Conservation (phyloP, 2,113 vertebrate genomes). For the Gobio gobio region DNA sequence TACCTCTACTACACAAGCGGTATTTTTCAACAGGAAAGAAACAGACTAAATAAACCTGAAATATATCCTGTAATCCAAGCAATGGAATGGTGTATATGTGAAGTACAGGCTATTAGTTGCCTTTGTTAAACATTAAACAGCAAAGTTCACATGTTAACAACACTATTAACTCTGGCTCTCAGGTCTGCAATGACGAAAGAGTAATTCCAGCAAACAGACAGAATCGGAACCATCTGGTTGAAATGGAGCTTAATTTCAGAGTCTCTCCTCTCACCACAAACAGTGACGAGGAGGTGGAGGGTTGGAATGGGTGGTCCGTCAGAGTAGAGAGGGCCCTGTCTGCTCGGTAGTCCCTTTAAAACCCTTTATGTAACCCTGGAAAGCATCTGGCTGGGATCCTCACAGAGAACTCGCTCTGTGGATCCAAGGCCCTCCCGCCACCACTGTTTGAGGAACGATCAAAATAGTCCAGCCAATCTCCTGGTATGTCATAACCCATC, state of each 20-base stretch:
- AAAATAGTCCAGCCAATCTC: slow-evolving; percentile 61
- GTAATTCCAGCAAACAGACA: slow-evolving; percentile 52
- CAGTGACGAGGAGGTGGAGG: slow-evolving; percentile 46
- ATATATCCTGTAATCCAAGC: slow-evolving; percentile 27
- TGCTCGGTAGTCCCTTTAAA: slow-evolving; percentile 42
- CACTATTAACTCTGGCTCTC: slow-evolving; percentile 46
- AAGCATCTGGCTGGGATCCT: slow-evolving; percentile 46
- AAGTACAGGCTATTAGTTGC: slow-evolving; percentile 11
- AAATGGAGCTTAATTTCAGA: slow-evolving; percentile 59
- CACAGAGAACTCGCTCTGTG: slow-evolving; percentile 23
- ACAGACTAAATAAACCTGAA: slow-evolving; percentile 33
- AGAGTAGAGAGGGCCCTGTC: slow-evolving; percentile 10
- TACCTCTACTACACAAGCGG: not conserved
- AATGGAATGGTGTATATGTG: slow-evolving; percentile 25
- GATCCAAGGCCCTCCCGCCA: slow-evolving; percentile 34
- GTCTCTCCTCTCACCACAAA: slow-evolving; percentile 54
- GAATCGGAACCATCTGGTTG: slow-evolving; percentile 60
- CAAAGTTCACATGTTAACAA: slow-evolving; percentile 57
- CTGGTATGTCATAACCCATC: slow-evolving; percentile 56
- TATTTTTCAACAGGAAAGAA: slow-evolving; percentile 36
- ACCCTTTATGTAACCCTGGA: slow-evolving; percentile 41
- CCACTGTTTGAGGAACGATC: slow-evolving; percentile 38
- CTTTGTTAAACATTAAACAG: slow-evolving; percentile 55
- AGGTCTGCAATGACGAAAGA: slow-evolving; percentile 47
- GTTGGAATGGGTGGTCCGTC: slow-evolving; percentile 44